phyloP scores from a whole-genome alignment of 2,797 vertebrate species.

The Carapus acus region DNA sequence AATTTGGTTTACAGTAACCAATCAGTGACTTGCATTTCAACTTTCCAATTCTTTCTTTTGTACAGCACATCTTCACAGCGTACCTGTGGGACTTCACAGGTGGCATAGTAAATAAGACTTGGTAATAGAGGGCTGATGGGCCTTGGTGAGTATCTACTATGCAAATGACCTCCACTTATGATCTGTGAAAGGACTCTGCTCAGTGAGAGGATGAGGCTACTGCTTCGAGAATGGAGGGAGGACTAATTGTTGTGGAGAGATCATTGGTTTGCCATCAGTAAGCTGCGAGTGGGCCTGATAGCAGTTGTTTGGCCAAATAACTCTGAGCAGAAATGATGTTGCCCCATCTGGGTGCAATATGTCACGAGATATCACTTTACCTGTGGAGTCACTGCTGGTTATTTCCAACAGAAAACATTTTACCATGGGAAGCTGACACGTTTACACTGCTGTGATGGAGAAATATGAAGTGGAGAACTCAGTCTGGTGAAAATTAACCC shows the following conservation, averaged over 20 bases:
- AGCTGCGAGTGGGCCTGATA: neutral
- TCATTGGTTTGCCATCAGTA: constrained; percentile 7
- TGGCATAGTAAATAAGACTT: no score
- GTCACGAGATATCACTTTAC: constrained; percentile 6
- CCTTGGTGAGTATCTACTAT: no score
- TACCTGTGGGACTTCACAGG: no score
- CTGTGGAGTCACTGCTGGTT: constrained; percentile 8
- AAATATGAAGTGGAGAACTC: constrained; percentile 9
- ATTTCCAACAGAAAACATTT: constrained; percentile 4
- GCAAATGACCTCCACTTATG: neutral
- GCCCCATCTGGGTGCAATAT: neutral
- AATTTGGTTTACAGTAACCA: no score
- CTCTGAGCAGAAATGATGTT: neutral
- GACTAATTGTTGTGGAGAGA: neutral
- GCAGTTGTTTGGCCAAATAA: neutral
- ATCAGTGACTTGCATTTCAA: no score
- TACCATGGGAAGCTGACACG: neutral
- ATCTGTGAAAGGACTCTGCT: constrained; percentile 26
- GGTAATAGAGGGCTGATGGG: no score
- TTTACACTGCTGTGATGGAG: constrained; percentile 10
- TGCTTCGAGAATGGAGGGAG: constrained; percentile 8
- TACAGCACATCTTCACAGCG: no score
- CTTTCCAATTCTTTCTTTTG: no score
- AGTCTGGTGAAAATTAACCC: constrained; percentile 37
- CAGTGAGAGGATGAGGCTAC: constrained; percentile 7